Evolutionary conservation across 2,113 vertebrate genomes (phyloP), one percentile per base, ranked within the genome.

Genomic region (Glareola pratincola): DNA sequence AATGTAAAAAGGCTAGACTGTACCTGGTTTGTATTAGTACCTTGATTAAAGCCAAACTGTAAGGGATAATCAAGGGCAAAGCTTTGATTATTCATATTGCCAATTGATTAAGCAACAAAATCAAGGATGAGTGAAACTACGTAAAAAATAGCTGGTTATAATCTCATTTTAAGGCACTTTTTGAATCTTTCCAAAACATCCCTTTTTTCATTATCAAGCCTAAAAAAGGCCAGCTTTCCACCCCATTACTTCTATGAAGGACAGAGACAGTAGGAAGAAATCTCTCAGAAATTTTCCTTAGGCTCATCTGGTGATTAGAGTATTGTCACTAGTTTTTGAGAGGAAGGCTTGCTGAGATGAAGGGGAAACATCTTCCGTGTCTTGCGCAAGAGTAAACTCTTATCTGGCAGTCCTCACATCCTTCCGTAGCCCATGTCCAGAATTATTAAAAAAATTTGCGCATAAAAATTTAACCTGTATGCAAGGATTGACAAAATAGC

Each of bases 1-100:
- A 74, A 77, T 2, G 6, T 41, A 72, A 81, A 86, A 50, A 94
- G 67, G 64, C 51, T 63, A 75, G 62, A 37, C 37, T 81, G 39
- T 39, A 75, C 47, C 84, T 15, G 2, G 64, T 80, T 94, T 74
- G 30, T 51, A 86, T 78, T 66, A 85, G 59, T 10, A 47, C 8
- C 88, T 94, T 94, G 88, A 96, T 93, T 94, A 95, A 93, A 95
- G 47, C 43, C 51, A 83, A 90, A 86, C 12, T 27, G 8, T 34
- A 81, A 69, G 83, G 22, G 60, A 90, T 81, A 94, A 96, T 94
- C 85, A 93, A 91, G 85, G 50, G n/a, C 50, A 83, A 80, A 88
- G 62, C 75, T 93, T 90, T 90, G 59, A 96, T 96, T 95, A 88
- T 83, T 87, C 82, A 74, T 48, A 71, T 16, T 71, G 51, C 24